A percentile compares a stretch with the other conserved stretches of the same genome.
These are phyloP conservation scores for Gambusia affinis DNA, from an alignment of 2,113 vertebrate species.

Conservation along the genomic window DNA sequence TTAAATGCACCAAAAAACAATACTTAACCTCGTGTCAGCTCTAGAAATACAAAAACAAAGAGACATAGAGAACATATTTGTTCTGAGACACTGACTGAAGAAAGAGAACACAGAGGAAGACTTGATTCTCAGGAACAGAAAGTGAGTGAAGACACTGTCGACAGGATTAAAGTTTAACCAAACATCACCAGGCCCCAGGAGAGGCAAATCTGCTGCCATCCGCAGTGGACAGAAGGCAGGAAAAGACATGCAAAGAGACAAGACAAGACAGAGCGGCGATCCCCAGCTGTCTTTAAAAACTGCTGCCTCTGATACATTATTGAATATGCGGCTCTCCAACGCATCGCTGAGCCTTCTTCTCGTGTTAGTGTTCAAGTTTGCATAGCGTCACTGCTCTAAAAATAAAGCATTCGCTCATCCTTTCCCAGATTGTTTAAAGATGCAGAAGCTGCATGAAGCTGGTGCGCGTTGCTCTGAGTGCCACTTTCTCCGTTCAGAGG, in stretches of 20 bases:
- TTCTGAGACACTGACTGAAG: conserved; percentile 7
- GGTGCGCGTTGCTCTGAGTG: conserved; percentile 31
- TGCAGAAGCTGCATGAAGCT: conserved; percentile 64
- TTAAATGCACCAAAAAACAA: not conserved
- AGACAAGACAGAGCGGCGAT: conserved; percentile 58
- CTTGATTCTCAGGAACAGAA: conserved; percentile 33
- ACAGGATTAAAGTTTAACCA: conserved; percentile 71
- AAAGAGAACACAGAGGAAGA: conserved; percentile 22
- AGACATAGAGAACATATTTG: not conserved
- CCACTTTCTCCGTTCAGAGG: conserved; percentile 48
- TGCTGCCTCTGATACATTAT: conserved; percentile 76
- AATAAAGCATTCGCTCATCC: conserved; percentile 72
- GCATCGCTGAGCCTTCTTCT: conserved; percentile 76
- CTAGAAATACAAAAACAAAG: conserved; percentile 10
- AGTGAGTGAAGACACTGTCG: conserved; percentile 27
- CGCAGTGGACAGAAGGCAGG: conserved; percentile 36
- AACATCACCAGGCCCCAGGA: conserved; percentile 51
- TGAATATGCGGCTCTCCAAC: conserved; percentile 67
- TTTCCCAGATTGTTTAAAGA: conserved; percentile 64
- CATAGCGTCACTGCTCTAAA: conserved; percentile 76
- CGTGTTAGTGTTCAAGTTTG: conserved; percentile 68
- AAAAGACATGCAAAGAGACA: conserved; percentile 57
- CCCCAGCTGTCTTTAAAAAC: conserved; percentile 72
- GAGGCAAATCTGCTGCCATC: conserved; percentile 45
- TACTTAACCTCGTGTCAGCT: not conserved